phyloP scores from a whole-genome alignment of 2,888 invertebrate genomes.

The Cremastobaeus sp. region DNA sequence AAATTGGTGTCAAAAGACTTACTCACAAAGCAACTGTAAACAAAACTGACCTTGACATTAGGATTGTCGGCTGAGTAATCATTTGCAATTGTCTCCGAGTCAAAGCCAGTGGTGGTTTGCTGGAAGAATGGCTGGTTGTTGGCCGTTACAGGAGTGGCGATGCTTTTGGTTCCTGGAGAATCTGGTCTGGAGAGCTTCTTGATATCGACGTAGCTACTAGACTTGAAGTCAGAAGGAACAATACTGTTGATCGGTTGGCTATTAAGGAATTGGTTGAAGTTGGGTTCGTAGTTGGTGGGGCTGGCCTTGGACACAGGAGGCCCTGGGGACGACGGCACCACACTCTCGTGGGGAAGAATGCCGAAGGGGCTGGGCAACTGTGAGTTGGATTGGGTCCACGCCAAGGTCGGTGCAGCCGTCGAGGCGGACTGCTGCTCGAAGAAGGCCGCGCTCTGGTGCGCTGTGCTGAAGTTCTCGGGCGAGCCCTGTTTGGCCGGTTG shows the following conservation, averaged over 20 bases:
- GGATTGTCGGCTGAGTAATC: conserved; percentile 80
- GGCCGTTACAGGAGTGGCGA: conserved; percentile 78
- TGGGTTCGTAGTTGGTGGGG: conserved; percentile 82
- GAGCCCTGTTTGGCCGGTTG: conserved; percentile 76
- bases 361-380: conserved; percentile 87
- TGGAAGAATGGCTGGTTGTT: conserved; percentile 82
- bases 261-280: conserved; percentile 84
- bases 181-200: conserved; percentile 80
- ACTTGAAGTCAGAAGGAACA: conserved; percentile 79
- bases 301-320: conserved; percentile 81
- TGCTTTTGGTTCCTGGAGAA: conserved; percentile 79
- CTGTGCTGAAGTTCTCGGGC: conserved; percentile 80
- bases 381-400: conserved; percentile 84
- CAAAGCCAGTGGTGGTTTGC: conserved; percentile 82
- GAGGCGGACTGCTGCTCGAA: conserved; percentile 82
- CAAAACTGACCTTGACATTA: conserved; percentile 67
- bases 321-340: conserved; percentile 83
- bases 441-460: conserved; percentile 82
- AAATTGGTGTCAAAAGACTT: too few relatives aligned
- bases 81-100: conserved; percentile 77
- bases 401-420: conserved; percentile 79
- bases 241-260: conserved; percentile 84
- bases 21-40: too few relatives aligned
- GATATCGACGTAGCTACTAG: conserved; percentile 68
- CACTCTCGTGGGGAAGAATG: conserved; percentile 88